Evolutionary conservation across 2,888 invertebrate genomes (phyloP).

Genomic region (Ellobium chinense): DNA sequence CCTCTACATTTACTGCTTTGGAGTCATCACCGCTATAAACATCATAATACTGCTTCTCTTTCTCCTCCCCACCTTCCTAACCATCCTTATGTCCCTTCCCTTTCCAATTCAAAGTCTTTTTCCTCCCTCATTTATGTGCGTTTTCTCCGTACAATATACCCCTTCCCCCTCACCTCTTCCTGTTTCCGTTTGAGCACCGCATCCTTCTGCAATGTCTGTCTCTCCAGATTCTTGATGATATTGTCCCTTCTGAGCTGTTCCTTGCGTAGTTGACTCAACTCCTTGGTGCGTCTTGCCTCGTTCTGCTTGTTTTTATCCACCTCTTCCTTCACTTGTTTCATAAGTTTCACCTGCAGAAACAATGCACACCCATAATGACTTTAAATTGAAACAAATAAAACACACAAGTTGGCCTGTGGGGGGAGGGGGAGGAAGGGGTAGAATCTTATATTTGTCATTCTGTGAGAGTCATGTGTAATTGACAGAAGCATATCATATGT

Average conservation of each 20-base stretch:
- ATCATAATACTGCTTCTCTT: too few species aligned
- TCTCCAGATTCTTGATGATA: constrained; percentile 91
- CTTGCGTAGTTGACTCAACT: constrained; percentile 94
- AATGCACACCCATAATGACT: too few species aligned
- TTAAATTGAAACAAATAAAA: too few species aligned
- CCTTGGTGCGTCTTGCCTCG: constrained; percentile 88
- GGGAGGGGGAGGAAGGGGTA: too few species aligned
- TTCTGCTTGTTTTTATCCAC: constrained; percentile 86
- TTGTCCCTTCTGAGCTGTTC: constrained; percentile 93
- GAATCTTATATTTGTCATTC: too few species aligned
- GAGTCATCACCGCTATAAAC: too few species aligned
- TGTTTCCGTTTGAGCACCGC: constrained; percentile 86
- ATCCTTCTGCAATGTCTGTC: constrained; percentile 91
- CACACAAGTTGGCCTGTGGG: too few species aligned
- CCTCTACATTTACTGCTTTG: too few species aligned
- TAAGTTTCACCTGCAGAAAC: constrained; percentile 82
- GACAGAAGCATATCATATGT: too few species aligned
- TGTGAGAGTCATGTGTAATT: too few species aligned
- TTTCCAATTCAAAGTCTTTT: too few species aligned
- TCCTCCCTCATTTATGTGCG: too few species aligned
- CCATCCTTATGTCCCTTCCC: not conserved
- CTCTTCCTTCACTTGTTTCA: constrained; percentile 96
- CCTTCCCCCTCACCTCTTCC: constrained; percentile 81
- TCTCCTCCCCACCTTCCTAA: not conserved
- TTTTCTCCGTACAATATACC: not conserved